These are phyloP conservation scores for Neotoma lepida DNA, from an alignment of 2,113 vertebrate species.

Conservation along the genomic window DNA sequence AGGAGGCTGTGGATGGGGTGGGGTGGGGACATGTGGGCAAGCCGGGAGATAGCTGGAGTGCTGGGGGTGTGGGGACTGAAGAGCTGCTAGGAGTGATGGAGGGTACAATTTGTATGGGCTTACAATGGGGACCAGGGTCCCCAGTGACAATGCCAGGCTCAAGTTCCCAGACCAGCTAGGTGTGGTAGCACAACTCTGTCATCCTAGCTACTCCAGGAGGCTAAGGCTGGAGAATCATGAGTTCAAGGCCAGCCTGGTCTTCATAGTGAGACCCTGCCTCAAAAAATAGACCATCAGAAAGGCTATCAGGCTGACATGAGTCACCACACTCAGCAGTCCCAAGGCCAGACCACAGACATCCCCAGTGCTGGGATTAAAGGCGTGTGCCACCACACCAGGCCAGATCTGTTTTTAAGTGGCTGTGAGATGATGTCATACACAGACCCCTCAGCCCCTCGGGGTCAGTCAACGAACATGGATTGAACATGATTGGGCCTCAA, in stretches of 20 bases:
- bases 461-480: background rate
- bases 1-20: rapidly evolving
- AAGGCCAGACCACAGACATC: background rate
- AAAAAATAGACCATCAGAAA: background rate
- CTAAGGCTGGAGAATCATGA: background rate
- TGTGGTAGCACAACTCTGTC: no score
- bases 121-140: background rate
- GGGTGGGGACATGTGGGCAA: background rate
- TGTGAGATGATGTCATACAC: rapidly evolving
- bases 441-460: background rate
- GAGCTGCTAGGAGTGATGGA: background rate
- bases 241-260: background rate
- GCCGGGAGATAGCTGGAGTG: background rate
- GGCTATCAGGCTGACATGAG: background rate
- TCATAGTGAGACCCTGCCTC: background rate
- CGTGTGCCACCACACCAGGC: background rate
- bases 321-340: background rate
- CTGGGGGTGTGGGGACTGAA: background rate
- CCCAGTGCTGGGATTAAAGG: background rate
- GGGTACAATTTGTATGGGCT: background rate
- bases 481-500: rapidly evolving
- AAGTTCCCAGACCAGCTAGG: background rate
- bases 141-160: background rate
- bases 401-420: background rate
- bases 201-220: background rate